phyloP scores from a whole-genome alignment of 2,113 vertebrate species.

The Eulacestoma nigropectus region DNA sequence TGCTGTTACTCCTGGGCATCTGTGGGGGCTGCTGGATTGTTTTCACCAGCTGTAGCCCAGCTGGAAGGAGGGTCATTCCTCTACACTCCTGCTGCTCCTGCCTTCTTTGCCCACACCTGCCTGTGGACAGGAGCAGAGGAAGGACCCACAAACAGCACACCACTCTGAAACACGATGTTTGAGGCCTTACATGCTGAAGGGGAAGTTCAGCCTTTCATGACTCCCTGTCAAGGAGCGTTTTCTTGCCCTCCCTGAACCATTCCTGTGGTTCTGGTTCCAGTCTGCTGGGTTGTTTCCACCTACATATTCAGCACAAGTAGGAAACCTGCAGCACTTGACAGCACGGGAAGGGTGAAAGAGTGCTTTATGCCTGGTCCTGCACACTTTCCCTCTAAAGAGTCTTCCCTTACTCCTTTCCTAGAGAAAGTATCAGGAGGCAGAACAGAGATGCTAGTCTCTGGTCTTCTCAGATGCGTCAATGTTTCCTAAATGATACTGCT shows the following conservation, averaged over 20 bases:
- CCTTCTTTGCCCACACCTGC: background rate
- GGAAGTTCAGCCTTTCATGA: background rate
- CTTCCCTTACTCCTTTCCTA: background rate
- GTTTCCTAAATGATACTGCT: background rate
- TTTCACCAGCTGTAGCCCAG: background rate
- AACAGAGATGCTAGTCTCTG: background rate
- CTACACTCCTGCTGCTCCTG: background rate
- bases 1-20: background rate
- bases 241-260: background rate
- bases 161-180: background rate
- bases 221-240: background rate
- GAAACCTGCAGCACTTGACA: background rate
- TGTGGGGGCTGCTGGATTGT: background rate
- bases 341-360: background rate
- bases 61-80: background rate
- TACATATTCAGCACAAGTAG: background rate
- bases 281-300: background rate
- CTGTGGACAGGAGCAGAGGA: background rate
- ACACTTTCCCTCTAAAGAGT: background rate
- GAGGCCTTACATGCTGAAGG: background rate
- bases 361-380: background rate
- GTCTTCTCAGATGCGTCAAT: background rate
- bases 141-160: fast-evolving
- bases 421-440: background rate
- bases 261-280: background rate